Evolutionary conservation across 2,888 invertebrate species (phyloP).

Genomic region (Eristalis arbustorum): DNA sequence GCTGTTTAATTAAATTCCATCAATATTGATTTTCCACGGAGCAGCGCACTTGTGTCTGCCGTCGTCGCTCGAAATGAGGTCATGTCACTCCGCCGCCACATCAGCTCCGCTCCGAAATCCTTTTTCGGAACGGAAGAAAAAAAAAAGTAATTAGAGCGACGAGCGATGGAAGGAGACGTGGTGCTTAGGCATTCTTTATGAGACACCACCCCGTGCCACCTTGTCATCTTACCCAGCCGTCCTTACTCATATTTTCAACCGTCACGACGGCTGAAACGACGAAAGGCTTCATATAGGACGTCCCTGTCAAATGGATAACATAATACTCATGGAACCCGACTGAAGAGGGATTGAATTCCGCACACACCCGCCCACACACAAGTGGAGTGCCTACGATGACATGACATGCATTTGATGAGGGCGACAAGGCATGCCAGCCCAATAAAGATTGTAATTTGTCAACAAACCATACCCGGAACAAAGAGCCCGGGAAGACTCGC

Average conservation of each 20-base stretch:
- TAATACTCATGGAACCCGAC: constrained; percentile 46
- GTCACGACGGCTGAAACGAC: constrained; percentile 23
- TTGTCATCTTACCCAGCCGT: background rate
- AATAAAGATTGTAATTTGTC: constrained; percentile 69
- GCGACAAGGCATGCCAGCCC: constrained; percentile 62
- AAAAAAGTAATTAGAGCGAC: constrained; percentile 47
- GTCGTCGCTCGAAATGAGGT: constrained; percentile 26
- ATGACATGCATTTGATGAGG: constrained; percentile 64
- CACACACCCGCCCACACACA: background rate
- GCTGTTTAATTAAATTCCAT: constrained; percentile 64
- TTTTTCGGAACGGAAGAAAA: constrained; percentile 4
- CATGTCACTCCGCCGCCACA: constrained; percentile 45
- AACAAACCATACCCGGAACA: constrained; percentile 47
- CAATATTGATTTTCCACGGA: constrained; percentile 58
- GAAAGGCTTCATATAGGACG: constrained; percentile 51
- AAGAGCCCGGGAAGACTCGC: background rate
- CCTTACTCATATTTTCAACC: constrained; percentile 14
- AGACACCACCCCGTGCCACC: background rate
- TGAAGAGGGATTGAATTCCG: constrained; percentile 29
- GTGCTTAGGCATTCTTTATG: background rate
- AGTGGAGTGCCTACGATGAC: constrained; percentile 40
- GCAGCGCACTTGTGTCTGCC: background rate
- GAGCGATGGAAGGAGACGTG: constrained; percentile 31
- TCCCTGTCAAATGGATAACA: constrained; percentile 58
- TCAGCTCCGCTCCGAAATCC: constrained; percentile 1